Conservation (phyloP, 2,888 invertebrate genomes). For the Protodeltote pygarga region DNA sequence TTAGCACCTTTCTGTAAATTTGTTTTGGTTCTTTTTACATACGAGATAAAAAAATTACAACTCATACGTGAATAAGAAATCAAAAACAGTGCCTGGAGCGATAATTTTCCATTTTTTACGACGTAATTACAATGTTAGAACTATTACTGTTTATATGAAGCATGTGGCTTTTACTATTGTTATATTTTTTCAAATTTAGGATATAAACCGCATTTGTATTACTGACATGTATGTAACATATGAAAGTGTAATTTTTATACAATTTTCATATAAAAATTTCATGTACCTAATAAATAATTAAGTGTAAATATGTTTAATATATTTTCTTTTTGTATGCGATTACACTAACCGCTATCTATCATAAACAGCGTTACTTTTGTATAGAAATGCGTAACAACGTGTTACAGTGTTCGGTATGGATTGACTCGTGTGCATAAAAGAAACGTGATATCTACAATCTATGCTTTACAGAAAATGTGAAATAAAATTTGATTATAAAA, state of each 20-base stretch:
- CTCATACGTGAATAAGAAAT: conserved; percentile 59
- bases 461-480: conserved; percentile 86
- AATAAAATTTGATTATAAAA: conserved; percentile 83
- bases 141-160: conserved; percentile 75
- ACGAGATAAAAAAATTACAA: conserved; percentile 26
- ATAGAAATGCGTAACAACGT: conserved; percentile 77
- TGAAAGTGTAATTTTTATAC: conserved; percentile 87
- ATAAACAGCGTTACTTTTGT: conserved; percentile 80
- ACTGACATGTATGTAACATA: conserved; percentile 80
- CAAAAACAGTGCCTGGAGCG: conserved; percentile 80
- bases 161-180: conserved; percentile 84
- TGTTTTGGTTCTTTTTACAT: conserved; percentile 55
- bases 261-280: conserved; percentile 85
- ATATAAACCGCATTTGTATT: conserved; percentile 83
- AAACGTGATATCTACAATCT: conserved; percentile 87
- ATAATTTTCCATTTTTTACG: conserved; percentile 74
- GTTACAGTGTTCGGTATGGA: conserved; percentile 81
- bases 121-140: conserved; percentile 67
- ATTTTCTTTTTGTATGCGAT: conserved; percentile 81
- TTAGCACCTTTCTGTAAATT: conserved; percentile 62
- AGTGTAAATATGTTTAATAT: conserved; percentile 85
- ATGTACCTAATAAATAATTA: conserved; percentile 84
- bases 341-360: conserved; percentile 82
- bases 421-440: conserved; percentile 85
- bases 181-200: conserved; percentile 84